Conservation (phyloP, 2,113 vertebrate species). For the Halichoeres trimaculatus region DNA sequence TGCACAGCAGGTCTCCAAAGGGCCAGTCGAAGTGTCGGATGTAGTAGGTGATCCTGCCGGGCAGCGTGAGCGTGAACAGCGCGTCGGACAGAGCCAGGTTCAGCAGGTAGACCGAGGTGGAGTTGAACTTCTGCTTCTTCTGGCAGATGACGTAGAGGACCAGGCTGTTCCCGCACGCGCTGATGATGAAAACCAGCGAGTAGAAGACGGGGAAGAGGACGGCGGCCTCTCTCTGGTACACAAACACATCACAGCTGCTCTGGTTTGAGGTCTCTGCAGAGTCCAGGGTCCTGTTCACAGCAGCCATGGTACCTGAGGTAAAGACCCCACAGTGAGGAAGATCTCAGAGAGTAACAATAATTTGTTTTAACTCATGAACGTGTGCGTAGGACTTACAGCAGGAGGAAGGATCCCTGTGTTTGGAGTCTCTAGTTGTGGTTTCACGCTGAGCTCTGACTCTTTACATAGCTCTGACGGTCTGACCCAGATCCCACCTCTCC, state of each 20-base stretch:
- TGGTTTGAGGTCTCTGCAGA: conserved; percentile 52
- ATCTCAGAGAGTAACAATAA: background rate
- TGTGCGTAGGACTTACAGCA: too few relatives aligned
- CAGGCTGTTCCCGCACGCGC: conserved; percentile 84
- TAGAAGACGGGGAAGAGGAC: conserved; percentile 86
- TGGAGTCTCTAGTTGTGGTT: conserved; percentile 8
- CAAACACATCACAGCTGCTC: conserved; percentile 83
- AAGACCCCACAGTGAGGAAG: background rate
- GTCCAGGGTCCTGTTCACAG: conserved; percentile 50
- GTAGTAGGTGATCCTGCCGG: conserved; percentile 86
- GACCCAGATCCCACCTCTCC: conserved; percentile 62
- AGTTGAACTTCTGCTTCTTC: conserved; percentile 87
- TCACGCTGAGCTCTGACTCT: background rate
- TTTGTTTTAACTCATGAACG: too few relatives aligned
- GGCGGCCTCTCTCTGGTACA: conserved; percentile 70
- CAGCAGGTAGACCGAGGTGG: conserved; percentile 85
- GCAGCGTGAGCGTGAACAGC: conserved; percentile 86
- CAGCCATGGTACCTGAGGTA: conserved; percentile 54
- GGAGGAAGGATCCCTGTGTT: background rate
- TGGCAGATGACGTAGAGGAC: conserved; percentile 85
- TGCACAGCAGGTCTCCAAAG: conserved; percentile 85
- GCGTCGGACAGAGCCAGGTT: conserved; percentile 87
- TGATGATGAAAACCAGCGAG: conserved; percentile 79
- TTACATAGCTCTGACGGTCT: conserved; percentile 9
- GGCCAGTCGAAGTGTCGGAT: conserved; percentile 87